phyloP scores from a whole-genome alignment of 2,113 vertebrate genomes.

The Poicephalus meyeri region DNA sequence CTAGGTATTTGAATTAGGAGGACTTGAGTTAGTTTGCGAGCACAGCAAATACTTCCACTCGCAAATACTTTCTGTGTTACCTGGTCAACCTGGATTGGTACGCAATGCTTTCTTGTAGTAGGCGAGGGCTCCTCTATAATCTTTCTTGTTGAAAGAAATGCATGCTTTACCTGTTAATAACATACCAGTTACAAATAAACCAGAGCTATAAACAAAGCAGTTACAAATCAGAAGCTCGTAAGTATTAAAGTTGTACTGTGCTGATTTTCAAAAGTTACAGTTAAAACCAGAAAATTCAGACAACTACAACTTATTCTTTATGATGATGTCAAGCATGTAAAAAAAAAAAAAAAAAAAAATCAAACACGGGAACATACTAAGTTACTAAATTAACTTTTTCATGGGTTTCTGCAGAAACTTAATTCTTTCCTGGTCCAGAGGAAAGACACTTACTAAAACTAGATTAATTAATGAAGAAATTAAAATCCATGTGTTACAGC shows the following conservation, averaged over 20 bases:
- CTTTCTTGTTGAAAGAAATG: slow-evolving; percentile 99
- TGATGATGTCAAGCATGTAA: background rate
- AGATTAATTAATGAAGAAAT: background rate
- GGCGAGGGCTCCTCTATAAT: slow-evolving; percentile 95
- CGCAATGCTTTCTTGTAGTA: slow-evolving; percentile 99
- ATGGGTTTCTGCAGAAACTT: background rate
- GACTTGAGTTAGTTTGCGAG: background rate
- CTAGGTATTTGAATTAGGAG: background rate
- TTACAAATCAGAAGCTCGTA: background rate
- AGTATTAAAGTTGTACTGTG: background rate
- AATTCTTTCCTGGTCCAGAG: background rate
- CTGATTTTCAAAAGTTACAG: background rate
- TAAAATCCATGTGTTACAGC: background rate
- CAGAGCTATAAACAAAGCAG: background rate
- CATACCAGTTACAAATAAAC: background rate
- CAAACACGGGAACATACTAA: background rate
- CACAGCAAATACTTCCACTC: background rate
- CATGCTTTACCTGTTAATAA: slow-evolving; percentile 91
- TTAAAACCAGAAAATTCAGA: background rate
- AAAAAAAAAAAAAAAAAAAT: background rate
- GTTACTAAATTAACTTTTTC: background rate
- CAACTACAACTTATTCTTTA: background rate
- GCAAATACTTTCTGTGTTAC: slow-evolving; percentile 70
- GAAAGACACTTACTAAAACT: background rate
- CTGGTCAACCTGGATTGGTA: slow-evolving; percentile 97